Evolutionary conservation across 2,888 invertebrate species (phyloP), one percentile per base, ranked within the genome.

Genomic region (Coremacera marginata): DNA sequence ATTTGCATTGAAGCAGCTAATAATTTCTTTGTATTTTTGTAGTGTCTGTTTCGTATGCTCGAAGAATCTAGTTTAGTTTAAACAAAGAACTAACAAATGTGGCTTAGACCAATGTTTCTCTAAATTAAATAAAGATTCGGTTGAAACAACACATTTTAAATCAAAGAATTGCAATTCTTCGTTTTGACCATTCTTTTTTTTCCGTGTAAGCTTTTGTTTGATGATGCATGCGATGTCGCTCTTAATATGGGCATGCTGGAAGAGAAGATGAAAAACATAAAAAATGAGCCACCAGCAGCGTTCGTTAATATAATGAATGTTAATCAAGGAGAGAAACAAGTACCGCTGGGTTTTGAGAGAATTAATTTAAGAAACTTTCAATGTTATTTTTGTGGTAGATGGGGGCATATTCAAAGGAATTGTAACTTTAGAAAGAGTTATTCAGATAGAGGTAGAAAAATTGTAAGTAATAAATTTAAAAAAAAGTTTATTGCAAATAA

Each of bases 221-320:
- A 77, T 3, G 25, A 70, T 49, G 57, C 70, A 14, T 77, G 74
- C 22, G 70, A 74, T n/a, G 16, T 27, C 16, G 57, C 74, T 11
- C 51, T 77, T 62, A 77, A 70, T 67, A 70, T 70, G 74, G 60
- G 60, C 52, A 60, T 74, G 34, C 55, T 77, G 25, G 44, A 72
- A 68, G 27, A 31, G 14, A 57, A 77, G 60, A 55, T 75, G 34
- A 49, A 44, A 22, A 37, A 65, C 11, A 65, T 76, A 14, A 37
- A 55, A 31, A 34, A 65, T 27, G 57, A 65, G n/a, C 27, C 63
- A 34, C 37, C 60, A 60, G n/a, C 25, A 55, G 70, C 76, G 9
- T 27, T 22, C 16, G 7, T 63, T 14, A 34, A 68, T 34, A 14
- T 9, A 22, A 8, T 63, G 19, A 49, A 65, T 51, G 62, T 16